Evolutionary conservation across 2,797 vertebrate genomes (phyloP).

Genomic region (Dallia pectoralis): DNA sequence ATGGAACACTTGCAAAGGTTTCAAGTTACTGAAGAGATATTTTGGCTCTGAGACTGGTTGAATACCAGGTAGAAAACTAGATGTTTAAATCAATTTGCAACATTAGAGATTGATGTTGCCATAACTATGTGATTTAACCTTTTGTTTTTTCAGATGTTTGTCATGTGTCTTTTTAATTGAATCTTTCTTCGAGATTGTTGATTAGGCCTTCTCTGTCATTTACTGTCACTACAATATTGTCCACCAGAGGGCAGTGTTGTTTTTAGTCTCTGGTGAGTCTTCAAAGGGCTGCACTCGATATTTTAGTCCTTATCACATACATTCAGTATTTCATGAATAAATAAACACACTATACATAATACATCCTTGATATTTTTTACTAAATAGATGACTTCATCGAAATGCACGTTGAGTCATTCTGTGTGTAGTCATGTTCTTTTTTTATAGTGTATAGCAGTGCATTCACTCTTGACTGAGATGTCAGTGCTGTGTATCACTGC

Average conservation of each 20-base stretch:
- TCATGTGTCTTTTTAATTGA: background rate
- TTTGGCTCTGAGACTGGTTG: background rate
- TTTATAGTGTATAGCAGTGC: background rate
- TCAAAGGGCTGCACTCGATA: background rate
- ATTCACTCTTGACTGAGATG: no score
- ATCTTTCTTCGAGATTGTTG: background rate
- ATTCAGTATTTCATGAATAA: background rate
- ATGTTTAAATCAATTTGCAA: background rate
- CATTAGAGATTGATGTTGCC: background rate
- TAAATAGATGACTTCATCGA: background rate
- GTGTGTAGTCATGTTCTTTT: background rate
- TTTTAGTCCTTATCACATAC: background rate
- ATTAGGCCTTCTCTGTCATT: background rate
- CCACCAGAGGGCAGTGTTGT: slow-evolving; percentile 11
- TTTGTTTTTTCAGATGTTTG: background rate
- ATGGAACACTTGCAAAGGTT: slow-evolving; percentile 3
- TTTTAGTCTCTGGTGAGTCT: background rate
- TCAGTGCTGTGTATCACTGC: no score
- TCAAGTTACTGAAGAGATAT: background rate
- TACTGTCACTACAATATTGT: background rate
- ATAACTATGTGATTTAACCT: background rate
- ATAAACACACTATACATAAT: background rate
- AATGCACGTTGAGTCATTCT: background rate
- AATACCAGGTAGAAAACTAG: background rate
- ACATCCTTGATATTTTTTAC: background rate